phyloP scores from a whole-genome alignment of 1,140 invertebrate genomes.

The Solen grandis region DNA sequence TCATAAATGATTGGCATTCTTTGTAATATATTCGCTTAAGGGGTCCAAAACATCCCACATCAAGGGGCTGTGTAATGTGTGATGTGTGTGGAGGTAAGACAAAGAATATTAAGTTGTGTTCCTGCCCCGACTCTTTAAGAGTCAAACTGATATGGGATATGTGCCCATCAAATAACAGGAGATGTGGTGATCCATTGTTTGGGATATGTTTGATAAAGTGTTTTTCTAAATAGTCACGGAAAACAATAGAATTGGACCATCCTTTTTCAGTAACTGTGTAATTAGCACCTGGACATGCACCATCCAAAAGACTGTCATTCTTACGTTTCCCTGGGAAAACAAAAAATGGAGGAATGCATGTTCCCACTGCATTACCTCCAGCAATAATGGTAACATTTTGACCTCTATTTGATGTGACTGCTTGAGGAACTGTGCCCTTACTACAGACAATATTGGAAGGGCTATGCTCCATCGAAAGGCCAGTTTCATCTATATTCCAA shows the following conservation, averaged over 20 bases:
- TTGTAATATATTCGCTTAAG: slow-evolving; percentile 14
- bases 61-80: slow-evolving; percentile 10
- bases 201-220: slow-evolving; percentile 15
- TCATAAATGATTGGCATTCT: not conserved
- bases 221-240: not conserved
- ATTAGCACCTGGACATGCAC: slow-evolving; percentile 1
- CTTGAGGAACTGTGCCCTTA: slow-evolving; percentile 14
- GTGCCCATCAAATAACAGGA: not conserved
- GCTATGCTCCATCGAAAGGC: slow-evolving; percentile 31
- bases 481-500: slow-evolving; percentile 56
- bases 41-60: slow-evolving; percentile 43
- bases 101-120: slow-evolving; percentile 29
- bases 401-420: not conserved
- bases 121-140: slow-evolving; percentile 9
- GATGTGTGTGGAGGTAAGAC: slow-evolving; percentile 43
- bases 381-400: slow-evolving; percentile 14
- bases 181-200: not conserved
- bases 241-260: slow-evolving; percentile 23
- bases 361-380: not conserved
- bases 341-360: slow-evolving; percentile 16
- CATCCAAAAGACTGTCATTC: not conserved
- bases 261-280: slow-evolving; percentile 11
- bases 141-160: not conserved
- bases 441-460: slow-evolving; percentile 17
- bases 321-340: slow-evolving; percentile 37